Conservation (phyloP, 1,140 invertebrate genomes). For the Hycleus cichorii region DNA sequence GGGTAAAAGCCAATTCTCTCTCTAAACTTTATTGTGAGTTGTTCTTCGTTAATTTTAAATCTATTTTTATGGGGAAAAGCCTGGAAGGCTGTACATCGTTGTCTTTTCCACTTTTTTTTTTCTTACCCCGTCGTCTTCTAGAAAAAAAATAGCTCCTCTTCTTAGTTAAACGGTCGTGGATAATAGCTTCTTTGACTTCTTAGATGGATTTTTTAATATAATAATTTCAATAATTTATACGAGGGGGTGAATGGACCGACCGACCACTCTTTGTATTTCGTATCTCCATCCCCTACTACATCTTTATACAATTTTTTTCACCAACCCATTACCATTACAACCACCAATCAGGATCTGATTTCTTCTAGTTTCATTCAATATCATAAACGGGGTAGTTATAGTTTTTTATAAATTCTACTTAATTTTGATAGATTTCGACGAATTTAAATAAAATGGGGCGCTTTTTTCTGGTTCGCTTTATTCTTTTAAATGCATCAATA, state of each 20-base stretch:
- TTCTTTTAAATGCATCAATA: background rate
- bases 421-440: too few species aligned
- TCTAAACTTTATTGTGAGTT: background rate
- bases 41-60: slow-evolving; percentile 27
- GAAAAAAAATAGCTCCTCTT: slow-evolving; percentile 15
- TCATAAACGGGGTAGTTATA: too few species aligned
- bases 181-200: slow-evolving; percentile 52
- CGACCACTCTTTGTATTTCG: slow-evolving; percentile 16
- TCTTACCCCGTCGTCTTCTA: too few species aligned
- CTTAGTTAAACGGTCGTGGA: slow-evolving; percentile 29
- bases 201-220: slow-evolving; percentile 62
- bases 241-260: slow-evolving; percentile 27
- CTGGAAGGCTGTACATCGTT: slow-evolving; percentile 10
- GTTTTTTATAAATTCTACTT: too few species aligned
- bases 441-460: too few species aligned
- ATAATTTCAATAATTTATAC: slow-evolving; percentile 60
- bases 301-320: too few species aligned
- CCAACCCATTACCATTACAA: too few species aligned
- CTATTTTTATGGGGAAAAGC: slow-evolving; percentile 29
- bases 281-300: background rate
- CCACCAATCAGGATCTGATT: too few species aligned
- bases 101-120: too few species aligned
- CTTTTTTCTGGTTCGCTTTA: too few species aligned
- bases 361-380: too few species aligned
- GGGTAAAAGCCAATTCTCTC: too few species aligned